These are phyloP conservation scores for Eutrigla gurnardus DNA, from an alignment of 2,797 vertebrate species.

Conservation along the genomic window DNA sequence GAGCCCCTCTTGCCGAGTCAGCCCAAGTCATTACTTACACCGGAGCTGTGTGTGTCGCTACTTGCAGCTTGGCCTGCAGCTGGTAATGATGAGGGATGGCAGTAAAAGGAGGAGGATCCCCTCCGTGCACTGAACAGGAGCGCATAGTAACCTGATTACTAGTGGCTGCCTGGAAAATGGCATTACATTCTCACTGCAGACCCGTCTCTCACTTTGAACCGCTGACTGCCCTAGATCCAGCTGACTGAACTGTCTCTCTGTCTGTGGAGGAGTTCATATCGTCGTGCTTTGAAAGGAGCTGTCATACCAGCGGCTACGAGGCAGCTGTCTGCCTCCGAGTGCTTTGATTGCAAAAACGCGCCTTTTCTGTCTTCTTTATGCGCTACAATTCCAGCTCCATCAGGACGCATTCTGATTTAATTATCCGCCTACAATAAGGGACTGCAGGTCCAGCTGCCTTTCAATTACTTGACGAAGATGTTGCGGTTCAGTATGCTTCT, in stretches of 20 bases:
- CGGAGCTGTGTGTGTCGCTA: constrained; percentile 53
- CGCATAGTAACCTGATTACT: constrained; percentile 79
- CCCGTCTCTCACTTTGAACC: constrained; percentile 55
- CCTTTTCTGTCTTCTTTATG: constrained; percentile 23
- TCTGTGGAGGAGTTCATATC: constrained; percentile 52
- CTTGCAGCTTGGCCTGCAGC: constrained; percentile 67
- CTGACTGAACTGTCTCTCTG: constrained; percentile 32
- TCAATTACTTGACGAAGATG: constrained; percentile 29
- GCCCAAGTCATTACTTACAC: constrained; percentile 65
- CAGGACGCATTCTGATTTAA: constrained; percentile 53
- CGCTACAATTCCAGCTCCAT: constrained; percentile 39
- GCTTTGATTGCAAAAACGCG: constrained; percentile 55
- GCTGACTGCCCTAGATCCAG: constrained; percentile 75
- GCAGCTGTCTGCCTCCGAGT: constrained; percentile 39
- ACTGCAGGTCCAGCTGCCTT: constrained; percentile 29
- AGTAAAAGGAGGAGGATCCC: constrained; percentile 73
- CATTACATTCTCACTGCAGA: constrained; percentile 64
- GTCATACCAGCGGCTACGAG: constrained; percentile 5
- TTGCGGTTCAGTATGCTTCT: constrained; percentile 21
- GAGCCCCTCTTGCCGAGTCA: constrained; percentile 44
- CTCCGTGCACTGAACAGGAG: constrained; percentile 68
- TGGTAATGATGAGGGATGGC: constrained; percentile 78
- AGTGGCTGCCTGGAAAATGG: constrained; percentile 66
- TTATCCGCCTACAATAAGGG: constrained; percentile 36
- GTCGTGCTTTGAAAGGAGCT: constrained; percentile 50